Evolutionary conservation across 2,888 invertebrate genomes (phyloP).

Genomic region (Orthonychiurus folsomi): DNA sequence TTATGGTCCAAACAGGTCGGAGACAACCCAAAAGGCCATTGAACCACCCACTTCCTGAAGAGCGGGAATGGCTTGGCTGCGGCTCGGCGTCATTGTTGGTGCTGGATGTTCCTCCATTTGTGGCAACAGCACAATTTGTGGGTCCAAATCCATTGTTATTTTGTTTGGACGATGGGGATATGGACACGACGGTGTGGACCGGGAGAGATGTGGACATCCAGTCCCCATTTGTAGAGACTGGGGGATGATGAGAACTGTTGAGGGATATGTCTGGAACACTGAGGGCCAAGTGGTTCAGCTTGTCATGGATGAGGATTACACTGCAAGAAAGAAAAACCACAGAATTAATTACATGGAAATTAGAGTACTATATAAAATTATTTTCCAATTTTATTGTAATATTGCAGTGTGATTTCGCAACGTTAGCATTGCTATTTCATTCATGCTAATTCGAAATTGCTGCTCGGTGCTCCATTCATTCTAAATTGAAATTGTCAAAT

Average conservation of each 20-base stretch:
- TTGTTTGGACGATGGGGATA: slow-evolving; percentile 20
- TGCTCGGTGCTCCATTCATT: too few species aligned
- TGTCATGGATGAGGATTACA: slow-evolving; percentile 40
- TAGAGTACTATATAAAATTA: too few species aligned
- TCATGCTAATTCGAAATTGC: too few species aligned
- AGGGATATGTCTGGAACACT: slow-evolving; percentile 38
- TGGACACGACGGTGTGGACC: slow-evolving; percentile 28
- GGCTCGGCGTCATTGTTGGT: neutral
- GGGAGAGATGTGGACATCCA: slow-evolving; percentile 38
- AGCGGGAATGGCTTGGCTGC: slow-evolving; percentile 20
- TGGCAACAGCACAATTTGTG: slow-evolving; percentile 14
- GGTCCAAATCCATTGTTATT: slow-evolving; percentile 18
- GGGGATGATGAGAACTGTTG: slow-evolving; percentile 22
- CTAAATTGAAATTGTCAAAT: too few species aligned
- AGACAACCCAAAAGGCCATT: slow-evolving; percentile 80
- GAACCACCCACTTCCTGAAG: slow-evolving; percentile 55
- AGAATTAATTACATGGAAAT: neutral
- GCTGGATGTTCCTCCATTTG: slow-evolving; percentile 13
- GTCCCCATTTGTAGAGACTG: slow-evolving; percentile 19
- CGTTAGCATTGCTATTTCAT: too few species aligned
- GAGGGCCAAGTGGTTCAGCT: slow-evolving; percentile 35
- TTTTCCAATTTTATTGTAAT: too few species aligned
- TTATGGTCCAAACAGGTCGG: slow-evolving; percentile 75
- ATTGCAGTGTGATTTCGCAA: too few species aligned
- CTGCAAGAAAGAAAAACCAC: slow-evolving; percentile 22